phyloP scores from a whole-genome alignment of 2,797 vertebrate species.

The Xiphophorus birchmanni region DNA sequence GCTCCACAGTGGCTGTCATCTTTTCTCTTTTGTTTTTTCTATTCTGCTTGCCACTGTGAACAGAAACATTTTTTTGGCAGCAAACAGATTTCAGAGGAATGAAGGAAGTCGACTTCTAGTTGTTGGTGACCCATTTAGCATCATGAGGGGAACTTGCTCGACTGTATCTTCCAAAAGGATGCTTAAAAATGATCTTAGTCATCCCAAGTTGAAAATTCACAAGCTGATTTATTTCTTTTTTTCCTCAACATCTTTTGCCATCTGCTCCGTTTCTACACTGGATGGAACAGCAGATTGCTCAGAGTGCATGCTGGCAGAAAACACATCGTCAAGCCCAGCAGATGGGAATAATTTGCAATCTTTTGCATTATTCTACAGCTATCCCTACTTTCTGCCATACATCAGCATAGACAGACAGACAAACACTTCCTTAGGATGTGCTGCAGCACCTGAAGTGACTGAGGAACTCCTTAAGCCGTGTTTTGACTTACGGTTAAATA shows the following conservation, averaged over 20 bases:
- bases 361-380: not conserved
- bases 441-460: not conserved
- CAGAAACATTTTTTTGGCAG: slow-evolving; percentile 25
- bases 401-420: not conserved
- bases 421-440: not conserved
- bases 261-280: not conserved
- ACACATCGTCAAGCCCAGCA: not conserved
- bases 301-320: not conserved
- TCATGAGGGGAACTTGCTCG: not conserved
- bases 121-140: slow-evolving; percentile 9
- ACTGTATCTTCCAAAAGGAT: not conserved
- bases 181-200: not conserved
- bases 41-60: slow-evolving; percentile 24
- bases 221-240: not conserved
- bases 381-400: not conserved
- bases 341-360: not conserved
- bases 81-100: slow-evolving; percentile 22
- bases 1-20: slow-evolving; percentile 38
- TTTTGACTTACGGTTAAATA: not conserved
- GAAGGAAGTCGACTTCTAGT: not conserved
- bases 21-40: slow-evolving; percentile 10
- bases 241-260: not conserved
- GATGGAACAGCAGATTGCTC: not conserved
- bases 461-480: not conserved
- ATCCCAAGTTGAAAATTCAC: not conserved